phyloP scores from a whole-genome alignment of 2,888 invertebrate genomes.

The Terebella lapidaria region DNA sequence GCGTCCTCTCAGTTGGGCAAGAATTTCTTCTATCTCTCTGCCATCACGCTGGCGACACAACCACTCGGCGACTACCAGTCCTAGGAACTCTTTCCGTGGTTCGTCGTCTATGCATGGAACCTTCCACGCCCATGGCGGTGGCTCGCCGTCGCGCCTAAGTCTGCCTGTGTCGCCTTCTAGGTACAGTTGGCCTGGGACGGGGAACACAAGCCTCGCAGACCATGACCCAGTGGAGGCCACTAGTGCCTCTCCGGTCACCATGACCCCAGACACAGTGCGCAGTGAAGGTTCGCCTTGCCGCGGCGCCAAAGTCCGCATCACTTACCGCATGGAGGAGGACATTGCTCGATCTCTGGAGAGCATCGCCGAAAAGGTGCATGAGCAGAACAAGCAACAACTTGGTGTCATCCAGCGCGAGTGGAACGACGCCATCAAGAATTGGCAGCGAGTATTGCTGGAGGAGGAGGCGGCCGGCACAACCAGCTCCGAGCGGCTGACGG shows the following conservation, averaged over 20 bases:
- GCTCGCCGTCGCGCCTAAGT: neutral
- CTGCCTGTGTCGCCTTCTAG: neutral
- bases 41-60: neutral
- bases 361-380: conserved; percentile 1
- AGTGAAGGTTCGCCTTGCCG: no score
- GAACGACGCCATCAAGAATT: conserved; percentile 2
- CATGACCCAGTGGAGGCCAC: neutral
- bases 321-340: conserved; percentile 13
- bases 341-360: conserved; percentile 9
- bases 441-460: neutral
- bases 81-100: neutral
- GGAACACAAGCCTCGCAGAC: neutral
- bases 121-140: no score
- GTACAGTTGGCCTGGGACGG: conserved; percentile 11
- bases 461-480: neutral
- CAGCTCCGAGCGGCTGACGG: neutral
- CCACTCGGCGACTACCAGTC: neutral
- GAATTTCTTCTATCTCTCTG: neutral
- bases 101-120: neutral
- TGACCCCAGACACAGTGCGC: conserved; percentile 1
- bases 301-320: conserved; percentile 9
- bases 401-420: conserved; percentile 9
- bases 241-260: neutral
- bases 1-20: neutral
- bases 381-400: conserved; percentile 6